Percentiles rank a stretch among this genome's conserved stretches.
These are phyloP conservation scores for Nansenia antarctica DNA, from an alignment of 2,113 vertebrate genomes.

Conservation along the genomic window DNA sequence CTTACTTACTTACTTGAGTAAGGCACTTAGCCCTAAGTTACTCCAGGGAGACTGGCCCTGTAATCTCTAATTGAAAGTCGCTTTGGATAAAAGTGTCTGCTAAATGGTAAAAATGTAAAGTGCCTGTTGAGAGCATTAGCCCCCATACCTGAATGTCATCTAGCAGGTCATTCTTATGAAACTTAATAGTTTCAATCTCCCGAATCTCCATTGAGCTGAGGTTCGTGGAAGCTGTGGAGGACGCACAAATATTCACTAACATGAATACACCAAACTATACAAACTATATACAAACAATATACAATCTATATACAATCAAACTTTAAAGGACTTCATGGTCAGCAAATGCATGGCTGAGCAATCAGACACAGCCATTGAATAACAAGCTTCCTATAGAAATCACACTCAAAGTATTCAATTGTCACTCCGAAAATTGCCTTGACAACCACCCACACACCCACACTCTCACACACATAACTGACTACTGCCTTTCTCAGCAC, in stretches of 20 bases:
- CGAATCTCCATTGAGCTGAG: conserved; percentile 60
- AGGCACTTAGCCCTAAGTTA: no score
- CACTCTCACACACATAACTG: neutral
- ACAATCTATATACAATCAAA: no score
- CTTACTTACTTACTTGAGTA: no score
- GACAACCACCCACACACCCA: neutral
- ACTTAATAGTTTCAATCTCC: conserved; percentile 63
- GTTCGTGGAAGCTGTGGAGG: conserved; percentile 63
- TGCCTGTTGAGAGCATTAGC: neutral
- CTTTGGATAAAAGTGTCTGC: no score
- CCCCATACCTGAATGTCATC: conserved; percentile 83
- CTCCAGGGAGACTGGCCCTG: no score
- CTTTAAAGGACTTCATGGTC: neutral
- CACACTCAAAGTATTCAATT: neutral
- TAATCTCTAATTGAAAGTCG: no score
- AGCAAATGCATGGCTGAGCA: neutral
- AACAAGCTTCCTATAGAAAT: neutral
- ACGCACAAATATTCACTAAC: conserved; percentile 5
- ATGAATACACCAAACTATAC: no score
- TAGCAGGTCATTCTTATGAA: conserved; percentile 73
- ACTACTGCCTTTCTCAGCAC: neutral
- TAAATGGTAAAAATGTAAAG: no score
- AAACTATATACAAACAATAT: no score
- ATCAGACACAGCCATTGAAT: neutral
- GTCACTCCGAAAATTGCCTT: neutral